Base-by-base conservation (phyloP, 2,888 invertebrate species). In the Willowsia nigromaculata region DNA sequence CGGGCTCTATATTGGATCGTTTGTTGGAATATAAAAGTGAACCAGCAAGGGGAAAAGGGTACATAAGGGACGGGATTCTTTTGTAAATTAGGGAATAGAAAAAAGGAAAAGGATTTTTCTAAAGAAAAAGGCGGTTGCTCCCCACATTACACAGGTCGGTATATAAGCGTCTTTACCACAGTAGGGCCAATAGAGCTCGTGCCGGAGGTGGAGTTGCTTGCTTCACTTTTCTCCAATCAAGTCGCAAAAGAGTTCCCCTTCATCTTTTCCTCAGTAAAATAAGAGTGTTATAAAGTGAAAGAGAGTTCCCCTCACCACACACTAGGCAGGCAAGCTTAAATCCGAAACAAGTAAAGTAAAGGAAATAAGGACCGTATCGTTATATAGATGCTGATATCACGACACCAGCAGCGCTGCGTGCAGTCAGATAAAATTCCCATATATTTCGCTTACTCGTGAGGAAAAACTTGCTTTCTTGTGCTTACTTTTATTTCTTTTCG, bases 181-280 rank as follows among this genome's bases (percentile, higher is more conserved):
- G 81, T 74, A 74, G 47, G 82, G 76, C 88, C 82, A 88, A 88
- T 88, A 74, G 82, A 62, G 82, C 88, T 82, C 88, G 88, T 83
- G 81, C 88, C 87, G 90, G 90, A 91, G 92, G 92, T 91, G 92
- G 92, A 92, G 92, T 92, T 92, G 90, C 90, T 91, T 90, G 90
- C 62, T 80, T 87, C 87, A 91, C 90, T 92, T 92, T 92, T 92
- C 92, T 92, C 92, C 92, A 92, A 92, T 92, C 92, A 90, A 85
- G 87, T 87, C 87, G 82, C 88, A 62, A 88, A 88, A 88, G 82
- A 82, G 82, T 88, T 82, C 88, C 88, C 88, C 88, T 88, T 88
- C 88, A 82, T 88, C 82, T 82, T 82, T 82, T 82, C 88, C 76
- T 62, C 78, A 62, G 71, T 22, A 87, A 65, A 78, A 85, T 50